These are phyloP conservation scores for Serranus cabrilla DNA, from an alignment of 2,797 vertebrate species.

Conservation along the genomic window DNA sequence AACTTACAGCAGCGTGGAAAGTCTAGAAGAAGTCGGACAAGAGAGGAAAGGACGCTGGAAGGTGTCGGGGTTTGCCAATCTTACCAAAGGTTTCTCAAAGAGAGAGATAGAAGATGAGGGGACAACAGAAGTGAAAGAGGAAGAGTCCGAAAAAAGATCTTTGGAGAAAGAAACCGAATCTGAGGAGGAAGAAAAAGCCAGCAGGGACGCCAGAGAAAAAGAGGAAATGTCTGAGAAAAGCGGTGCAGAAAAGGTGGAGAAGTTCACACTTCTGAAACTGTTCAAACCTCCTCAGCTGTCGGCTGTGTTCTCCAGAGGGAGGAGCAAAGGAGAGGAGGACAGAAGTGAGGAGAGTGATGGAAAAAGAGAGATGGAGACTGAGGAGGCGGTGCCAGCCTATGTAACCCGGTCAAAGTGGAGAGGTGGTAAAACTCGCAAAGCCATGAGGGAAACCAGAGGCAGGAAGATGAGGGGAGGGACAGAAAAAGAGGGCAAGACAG, in stretches of 20 bases:
- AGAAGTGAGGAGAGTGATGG: conserved; percentile 15
- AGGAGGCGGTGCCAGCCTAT: neutral
- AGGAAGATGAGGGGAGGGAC: conserved; percentile 33
- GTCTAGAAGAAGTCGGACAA: conserved; percentile 55
- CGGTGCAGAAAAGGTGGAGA: conserved; percentile 16
- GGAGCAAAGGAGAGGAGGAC: conserved; percentile 12
- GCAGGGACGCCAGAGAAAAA: neutral
- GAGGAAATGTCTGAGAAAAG: neutral
- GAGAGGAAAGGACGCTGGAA: conserved; percentile 26
- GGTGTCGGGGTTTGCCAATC: conserved; percentile 7
- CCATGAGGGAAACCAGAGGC: conserved; percentile 60
- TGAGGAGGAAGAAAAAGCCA: conserved; percentile 7
- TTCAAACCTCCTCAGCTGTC: conserved; percentile 25
- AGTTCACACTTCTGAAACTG: conserved; percentile 3
- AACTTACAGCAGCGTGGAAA: conserved; percentile 63
- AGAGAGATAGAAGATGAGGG: conserved; percentile 6
- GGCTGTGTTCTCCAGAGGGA: conserved; percentile 30
- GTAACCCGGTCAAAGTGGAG: conserved; percentile 65
- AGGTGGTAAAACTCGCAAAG: conserved; percentile 66
- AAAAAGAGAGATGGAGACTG: conserved; percentile 4
- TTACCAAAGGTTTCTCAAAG: conserved; percentile 48
- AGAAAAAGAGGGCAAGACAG: conserved; percentile 2
- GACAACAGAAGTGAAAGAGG: conserved; percentile 42
- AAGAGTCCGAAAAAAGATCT: conserved; percentile 8
- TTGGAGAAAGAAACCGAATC: neutral